These are phyloP conservation scores for Sternotherus odoratus DNA, from an alignment of 2,797 vertebrate species.

Conservation along the genomic window DNA sequence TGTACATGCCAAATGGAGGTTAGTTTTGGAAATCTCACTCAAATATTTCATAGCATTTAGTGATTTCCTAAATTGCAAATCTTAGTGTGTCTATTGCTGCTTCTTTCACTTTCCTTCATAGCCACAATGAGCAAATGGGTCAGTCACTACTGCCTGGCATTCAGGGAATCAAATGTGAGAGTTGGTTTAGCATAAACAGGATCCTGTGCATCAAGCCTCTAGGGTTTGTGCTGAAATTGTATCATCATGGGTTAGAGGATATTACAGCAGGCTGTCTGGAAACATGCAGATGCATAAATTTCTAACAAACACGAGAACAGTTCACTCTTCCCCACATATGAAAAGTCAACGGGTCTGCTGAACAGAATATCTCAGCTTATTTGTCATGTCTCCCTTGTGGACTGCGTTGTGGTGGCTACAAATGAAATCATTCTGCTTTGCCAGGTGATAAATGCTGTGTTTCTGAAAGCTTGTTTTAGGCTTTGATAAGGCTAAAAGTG, in stretches of 20 bases:
- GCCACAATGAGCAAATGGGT: background rate
- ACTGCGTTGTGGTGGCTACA: constrained; percentile 25
- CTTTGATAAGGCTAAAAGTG: background rate
- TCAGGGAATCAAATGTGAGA: background rate
- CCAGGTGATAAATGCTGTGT: background rate
- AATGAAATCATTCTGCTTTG: constrained; percentile 25
- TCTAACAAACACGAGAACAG: constrained; percentile 38
- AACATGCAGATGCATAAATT: constrained; percentile 6
- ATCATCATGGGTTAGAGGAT: background rate
- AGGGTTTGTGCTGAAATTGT: background rate
- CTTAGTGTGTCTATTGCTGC: background rate
- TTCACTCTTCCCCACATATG: background rate
- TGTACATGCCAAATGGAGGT: background rate
- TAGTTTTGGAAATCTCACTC: background rate
- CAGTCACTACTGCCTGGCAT: background rate
- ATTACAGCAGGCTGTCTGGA: constrained; percentile 26
- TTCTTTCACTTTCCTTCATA: background rate
- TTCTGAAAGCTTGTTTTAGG: background rate
- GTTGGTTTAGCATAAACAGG: background rate
- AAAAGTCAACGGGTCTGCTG: constrained; percentile 38
- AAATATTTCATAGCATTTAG: background rate
- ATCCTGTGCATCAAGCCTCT: background rate
- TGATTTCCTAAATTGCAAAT: background rate
- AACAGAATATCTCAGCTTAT: constrained; percentile 59
- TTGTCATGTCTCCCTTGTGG: constrained; percentile 55